Evolutionary conservation across 2,888 invertebrate species (phyloP), one percentile per base, ranked within the genome.

Genomic region (Tetrapedia diversipes): DNA sequence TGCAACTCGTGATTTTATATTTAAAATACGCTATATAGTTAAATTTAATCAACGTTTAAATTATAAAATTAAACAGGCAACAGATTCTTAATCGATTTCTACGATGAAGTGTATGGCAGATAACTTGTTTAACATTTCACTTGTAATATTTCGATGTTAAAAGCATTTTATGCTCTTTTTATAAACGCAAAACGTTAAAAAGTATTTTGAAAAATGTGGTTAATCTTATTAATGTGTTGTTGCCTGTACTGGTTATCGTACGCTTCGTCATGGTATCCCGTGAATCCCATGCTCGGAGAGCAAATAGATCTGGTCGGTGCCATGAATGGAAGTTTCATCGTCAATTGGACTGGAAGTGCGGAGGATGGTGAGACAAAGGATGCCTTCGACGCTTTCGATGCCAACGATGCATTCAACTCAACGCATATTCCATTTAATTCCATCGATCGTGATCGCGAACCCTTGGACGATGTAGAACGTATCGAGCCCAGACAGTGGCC

Each of bases 401-500:
- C 66, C 2, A 53, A 61, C 19, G 64, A 72, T 27, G 57, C 37
- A 4, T 67, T 75, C 22, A 72, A 75, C 43, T 34, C 71, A 3
- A 68, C 80, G 4, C 76, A 49, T 6, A 27, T 45, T 4, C 74
- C 84, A 6, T 67, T 70, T 10, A 72, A 82, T 59, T 74, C 81
- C 1, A 69, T 76, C 22, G 72, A 86, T 68, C 85, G 82, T 1
- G 84, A 87, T 60, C 82, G 81, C 19, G 89, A 88, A 59, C 86
- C 87, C 6, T 78, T 87, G 56, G 88, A 89, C 60, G 88, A 90
- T 14, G 88, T 89, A 10, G 90, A 90, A 67, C 82, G 77, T 8
- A 87, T 89, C 64, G 86, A 87, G 27, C 87, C 89, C 0, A 81
- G 80, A 63, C 87, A 88, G 7, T 89, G 89, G 88, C 71, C 86